Conservation (phyloP, 2,888 invertebrate genomes). For the Dryobota labecula region DNA sequence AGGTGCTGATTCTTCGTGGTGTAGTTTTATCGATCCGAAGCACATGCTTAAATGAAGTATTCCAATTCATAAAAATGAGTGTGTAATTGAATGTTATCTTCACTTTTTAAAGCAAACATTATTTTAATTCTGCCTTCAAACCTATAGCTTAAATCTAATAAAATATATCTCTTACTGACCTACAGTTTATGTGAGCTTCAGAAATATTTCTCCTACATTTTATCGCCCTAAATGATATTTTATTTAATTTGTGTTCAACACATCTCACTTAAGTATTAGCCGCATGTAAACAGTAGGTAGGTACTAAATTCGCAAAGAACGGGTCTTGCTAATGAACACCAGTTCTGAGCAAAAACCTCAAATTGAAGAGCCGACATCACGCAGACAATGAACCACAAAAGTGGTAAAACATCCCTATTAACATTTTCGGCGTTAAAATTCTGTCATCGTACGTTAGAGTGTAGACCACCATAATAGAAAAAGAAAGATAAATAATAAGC, state of each 20-base stretch:
- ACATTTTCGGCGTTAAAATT: constrained; percentile 37
- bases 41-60: not conserved
- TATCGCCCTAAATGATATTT: not conserved
- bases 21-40: not conserved
- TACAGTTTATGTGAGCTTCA: not conserved
- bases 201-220: not conserved
- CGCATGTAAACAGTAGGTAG: not conserved
- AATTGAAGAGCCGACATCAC: constrained; percentile 13
- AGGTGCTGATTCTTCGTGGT: not conserved
- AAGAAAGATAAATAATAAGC: too few relatives aligned
- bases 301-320: constrained; percentile 21
- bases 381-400: constrained; percentile 39
- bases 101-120: not conserved
- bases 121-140: not conserved
- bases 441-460: constrained; percentile 23
- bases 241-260: not conserved
- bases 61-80: not conserved
- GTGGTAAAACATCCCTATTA: constrained; percentile 39
- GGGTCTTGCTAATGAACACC: constrained; percentile 33
- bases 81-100: not conserved
- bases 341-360: constrained; percentile 24
- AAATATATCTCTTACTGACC: not conserved
- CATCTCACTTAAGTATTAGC: not conserved
- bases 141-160: not conserved
- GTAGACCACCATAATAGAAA: not conserved